These are phyloP conservation scores for Chironomus tentans DNA, from an alignment of 2,888 invertebrate genomes.

Conservation along the genomic window DNA sequence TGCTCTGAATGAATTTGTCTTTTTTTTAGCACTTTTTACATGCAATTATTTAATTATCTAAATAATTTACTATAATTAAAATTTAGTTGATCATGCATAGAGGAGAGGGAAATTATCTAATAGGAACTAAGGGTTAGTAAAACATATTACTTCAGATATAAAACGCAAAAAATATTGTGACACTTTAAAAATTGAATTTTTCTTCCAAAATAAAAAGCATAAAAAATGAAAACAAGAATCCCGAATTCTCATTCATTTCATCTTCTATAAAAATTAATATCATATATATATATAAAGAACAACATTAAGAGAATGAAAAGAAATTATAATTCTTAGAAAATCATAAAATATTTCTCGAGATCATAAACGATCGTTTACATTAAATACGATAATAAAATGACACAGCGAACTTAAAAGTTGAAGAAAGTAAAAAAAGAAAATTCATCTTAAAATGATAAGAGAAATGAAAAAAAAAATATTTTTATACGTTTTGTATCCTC, in stretches of 20 bases:
- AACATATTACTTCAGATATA: constrained; percentile 25
- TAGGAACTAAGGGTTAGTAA: too few relatives aligned
- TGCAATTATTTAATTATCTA: neutral
- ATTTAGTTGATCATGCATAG: neutral
- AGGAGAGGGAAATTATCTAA: neutral
- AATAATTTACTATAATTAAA: too few relatives aligned
- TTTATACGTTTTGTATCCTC: constrained; percentile 29
- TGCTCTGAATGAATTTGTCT: neutral
- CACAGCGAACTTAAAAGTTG: constrained; percentile 28
- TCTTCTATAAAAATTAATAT: too few relatives aligned
- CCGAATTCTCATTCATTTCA: too few relatives aligned
- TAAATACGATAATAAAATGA: neutral
- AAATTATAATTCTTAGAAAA: neutral
- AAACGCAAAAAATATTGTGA: constrained; percentile 28
- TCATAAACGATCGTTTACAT: neutral
- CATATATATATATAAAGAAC: neutral
- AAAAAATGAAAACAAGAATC: too few relatives aligned
- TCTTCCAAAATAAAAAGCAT: neutral
- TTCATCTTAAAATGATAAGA: neutral
- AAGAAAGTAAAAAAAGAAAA: constrained; percentile 28
- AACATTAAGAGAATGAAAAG: neutral
- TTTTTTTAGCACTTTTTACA: neutral
- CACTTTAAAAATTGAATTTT: neutral
- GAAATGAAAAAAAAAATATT: constrained; percentile 27
- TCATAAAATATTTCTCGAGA: neutral